A percentile compares a stretch with the other conserved stretches of the same genome.
These are phyloP conservation scores for Paralichthys olivaceus DNA, from an alignment of 2,113 vertebrate species.

Conservation along the genomic window DNA sequence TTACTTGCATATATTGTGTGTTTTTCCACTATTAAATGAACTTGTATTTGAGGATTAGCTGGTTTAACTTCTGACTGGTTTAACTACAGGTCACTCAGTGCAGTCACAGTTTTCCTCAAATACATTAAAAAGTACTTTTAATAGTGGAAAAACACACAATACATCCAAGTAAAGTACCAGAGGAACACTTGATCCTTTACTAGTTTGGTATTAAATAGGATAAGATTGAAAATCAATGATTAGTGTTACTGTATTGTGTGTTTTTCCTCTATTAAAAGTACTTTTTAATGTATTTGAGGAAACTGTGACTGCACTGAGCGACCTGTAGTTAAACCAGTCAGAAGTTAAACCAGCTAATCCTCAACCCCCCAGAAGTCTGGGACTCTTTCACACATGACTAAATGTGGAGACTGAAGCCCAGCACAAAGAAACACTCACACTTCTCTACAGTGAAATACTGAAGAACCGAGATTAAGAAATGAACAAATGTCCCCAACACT, in stretches of 20 bases:
- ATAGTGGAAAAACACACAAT: background rate
- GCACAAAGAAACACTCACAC: background rate
- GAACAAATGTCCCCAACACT: background rate
- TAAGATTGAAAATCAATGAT: too few species aligned
- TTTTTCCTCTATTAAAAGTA: background rate
- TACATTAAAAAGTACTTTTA: background rate
- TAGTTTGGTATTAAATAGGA: too few species aligned
- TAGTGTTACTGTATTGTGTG: background rate
- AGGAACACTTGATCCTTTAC: too few species aligned
- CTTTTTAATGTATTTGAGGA: background rate
- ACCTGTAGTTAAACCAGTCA: slow-evolving; percentile 12
- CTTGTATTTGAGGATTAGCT: slow-evolving; percentile 53
- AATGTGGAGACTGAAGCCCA: background rate
- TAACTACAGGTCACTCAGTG: background rate
- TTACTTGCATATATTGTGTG: too few species aligned
- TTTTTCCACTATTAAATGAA: too few species aligned
- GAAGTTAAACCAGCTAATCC: slow-evolving; percentile 39
- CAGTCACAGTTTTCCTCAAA: background rate
- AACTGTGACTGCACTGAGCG: background rate
- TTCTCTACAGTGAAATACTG: background rate
- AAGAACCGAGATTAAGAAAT: background rate
- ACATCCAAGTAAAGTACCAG: too few species aligned
- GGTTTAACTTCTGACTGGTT: slow-evolving; percentile 13
- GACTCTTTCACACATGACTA: slow-evolving; percentile 54
- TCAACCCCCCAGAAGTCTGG: slow-evolving; percentile 4